phyloP scores from a whole-genome alignment of 2,113 vertebrate species.

The Halcyon malimbica region DNA sequence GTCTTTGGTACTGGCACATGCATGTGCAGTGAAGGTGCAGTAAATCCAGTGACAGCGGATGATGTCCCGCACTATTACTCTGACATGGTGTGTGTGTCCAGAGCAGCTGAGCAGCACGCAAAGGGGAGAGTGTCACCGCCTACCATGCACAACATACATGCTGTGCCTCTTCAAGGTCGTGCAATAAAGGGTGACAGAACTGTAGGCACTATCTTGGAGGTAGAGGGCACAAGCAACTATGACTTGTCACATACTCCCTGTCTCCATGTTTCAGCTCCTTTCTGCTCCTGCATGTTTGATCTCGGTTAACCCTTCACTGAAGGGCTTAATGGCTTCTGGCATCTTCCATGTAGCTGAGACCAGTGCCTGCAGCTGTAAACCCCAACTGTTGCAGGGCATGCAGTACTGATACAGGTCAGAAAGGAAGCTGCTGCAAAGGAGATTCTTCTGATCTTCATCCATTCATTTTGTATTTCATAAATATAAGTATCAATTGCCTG shows the following conservation, averaged over 20 bases:
- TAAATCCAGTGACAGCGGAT: neutral
- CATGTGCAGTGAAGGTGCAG: neutral
- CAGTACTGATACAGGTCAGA: neutral
- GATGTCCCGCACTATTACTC: neutral
- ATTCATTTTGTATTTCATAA: neutral
- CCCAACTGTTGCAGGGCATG: neutral
- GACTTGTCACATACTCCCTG: neutral
- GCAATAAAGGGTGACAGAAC: neutral
- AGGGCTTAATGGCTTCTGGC: neutral
- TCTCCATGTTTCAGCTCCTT: neutral
- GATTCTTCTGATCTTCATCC: neutral
- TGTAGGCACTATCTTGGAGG: neutral
- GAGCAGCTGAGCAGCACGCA: neutral
- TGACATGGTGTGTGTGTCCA: accelerated
- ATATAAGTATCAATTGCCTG: neutral
- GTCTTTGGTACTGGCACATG: neutral
- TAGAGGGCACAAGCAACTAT: neutral
- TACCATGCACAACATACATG: accelerated
- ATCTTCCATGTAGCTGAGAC: neutral
- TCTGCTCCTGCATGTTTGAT: neutral
- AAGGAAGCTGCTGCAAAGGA: neutral
- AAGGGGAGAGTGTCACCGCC: no score
- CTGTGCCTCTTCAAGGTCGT: neutral
- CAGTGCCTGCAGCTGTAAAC: neutral
- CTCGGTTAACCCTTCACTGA: neutral